Evolutionary conservation across 2,888 invertebrate species (phyloP), one percentile per base, ranked within the genome.

Genomic region (Platypus cylindrus): DNA sequence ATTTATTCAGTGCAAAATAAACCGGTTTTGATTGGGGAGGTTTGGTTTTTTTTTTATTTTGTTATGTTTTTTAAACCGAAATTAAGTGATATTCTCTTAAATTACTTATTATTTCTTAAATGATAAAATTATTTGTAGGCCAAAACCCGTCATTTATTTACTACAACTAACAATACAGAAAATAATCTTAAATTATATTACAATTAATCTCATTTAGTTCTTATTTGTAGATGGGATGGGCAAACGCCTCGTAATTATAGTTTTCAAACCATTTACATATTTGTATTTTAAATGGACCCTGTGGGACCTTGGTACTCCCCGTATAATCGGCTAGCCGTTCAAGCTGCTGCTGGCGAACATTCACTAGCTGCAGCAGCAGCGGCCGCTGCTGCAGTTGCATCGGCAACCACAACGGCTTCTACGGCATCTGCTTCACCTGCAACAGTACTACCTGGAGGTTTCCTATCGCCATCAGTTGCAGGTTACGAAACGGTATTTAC

Each of bases 291-390:
- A 33, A 86, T 86, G 85, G 86, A 86, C 78, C 85, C 85, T 62
- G 82, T 81, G 64, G 83, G 82, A 68, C 83, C 85, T 68, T 86
- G 86, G 86, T 80, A 80, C 64, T 71, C 77, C 59, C 78, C 82
- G 51, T 85, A 85, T 71, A 84, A 84, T 67, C 78, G 85, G 55
- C 67, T 85, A 63, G 72, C 79, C 48, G 72, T 74, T 51, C 75
- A 50, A 35, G 48, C 48, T 20, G 48, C 76, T 59, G 45, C 72
- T 62, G 71, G 73, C 53, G 73, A 76, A 60, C 71, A 79, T 64
- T 73, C 75, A 62, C 73, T 74, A 62, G 73, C 36, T 17, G 38
- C 40, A 2, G 41, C 41, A 3, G 43, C 36, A n/a, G 41, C 41
- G n/a, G 41, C 41, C 8, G 44, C 44, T 46, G 65, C 75, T 58